phyloP scores from a whole-genome alignment of 1,140 invertebrate species.

The Spodoptera frugiperda region DNA sequence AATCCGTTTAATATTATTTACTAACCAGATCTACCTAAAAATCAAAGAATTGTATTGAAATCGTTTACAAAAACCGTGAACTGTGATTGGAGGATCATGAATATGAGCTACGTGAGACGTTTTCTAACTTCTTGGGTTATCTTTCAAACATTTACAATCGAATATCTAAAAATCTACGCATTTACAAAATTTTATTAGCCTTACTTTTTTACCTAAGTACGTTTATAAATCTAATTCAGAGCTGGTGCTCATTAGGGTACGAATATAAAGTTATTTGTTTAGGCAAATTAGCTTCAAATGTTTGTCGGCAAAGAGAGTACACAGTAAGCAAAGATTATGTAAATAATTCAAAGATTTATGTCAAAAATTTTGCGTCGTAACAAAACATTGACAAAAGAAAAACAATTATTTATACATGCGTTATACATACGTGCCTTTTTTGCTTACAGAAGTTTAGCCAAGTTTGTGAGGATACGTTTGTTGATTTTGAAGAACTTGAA shows the following conservation, averaged over 20 bases:
- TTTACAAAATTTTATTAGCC: background rate
- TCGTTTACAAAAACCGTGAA: too few species aligned
- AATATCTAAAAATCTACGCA: too few species aligned
- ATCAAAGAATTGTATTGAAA: too few species aligned
- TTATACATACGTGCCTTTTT: background rate
- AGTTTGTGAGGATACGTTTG: background rate
- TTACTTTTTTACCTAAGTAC: constrained; percentile 1
- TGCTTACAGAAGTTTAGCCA: background rate
- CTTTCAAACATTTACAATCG: too few species aligned
- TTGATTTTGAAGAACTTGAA: too few species aligned
- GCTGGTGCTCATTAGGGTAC: background rate
- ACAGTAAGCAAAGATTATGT: background rate
- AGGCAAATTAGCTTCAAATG: constrained; percentile 5
- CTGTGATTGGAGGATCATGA: too few species aligned
- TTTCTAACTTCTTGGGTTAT: too few species aligned
- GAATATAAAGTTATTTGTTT: constrained; percentile 29
- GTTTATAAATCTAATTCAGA: background rate
- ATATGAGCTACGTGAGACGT: too few species aligned
- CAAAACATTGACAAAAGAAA: background rate
- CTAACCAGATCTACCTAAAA: too few species aligned
- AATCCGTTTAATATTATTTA: too few species aligned
- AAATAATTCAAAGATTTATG: background rate
- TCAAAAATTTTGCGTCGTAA: background rate
- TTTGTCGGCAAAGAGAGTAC: background rate
- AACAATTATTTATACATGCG: constrained; percentile 11